These are phyloP conservation scores for Parus major DNA, from an alignment of 2,113 vertebrate species.

Conservation along the genomic window DNA sequence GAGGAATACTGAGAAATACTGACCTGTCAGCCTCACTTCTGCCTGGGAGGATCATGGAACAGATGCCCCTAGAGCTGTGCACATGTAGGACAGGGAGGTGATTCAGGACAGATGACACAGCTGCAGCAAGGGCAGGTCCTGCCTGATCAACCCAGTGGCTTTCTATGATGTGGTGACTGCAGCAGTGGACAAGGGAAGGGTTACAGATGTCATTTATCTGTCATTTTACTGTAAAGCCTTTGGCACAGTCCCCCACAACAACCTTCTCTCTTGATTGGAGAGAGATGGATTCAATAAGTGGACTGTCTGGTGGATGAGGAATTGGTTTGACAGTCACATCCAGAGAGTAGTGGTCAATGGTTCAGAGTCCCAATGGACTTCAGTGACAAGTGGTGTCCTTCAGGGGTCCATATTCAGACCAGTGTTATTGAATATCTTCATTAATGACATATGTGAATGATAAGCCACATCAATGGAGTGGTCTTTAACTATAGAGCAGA, in stretches of 20 bases:
- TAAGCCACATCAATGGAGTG: neutral
- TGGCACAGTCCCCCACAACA: neutral
- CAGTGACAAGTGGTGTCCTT: neutral
- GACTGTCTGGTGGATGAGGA: neutral
- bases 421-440: neutral
- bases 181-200: neutral
- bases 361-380: neutral
- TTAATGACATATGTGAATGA: neutral
- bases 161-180: neutral
- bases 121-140: neutral
- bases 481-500: neutral
- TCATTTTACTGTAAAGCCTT: neutral
- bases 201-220: neutral
- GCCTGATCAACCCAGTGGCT: neutral
- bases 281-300: neutral
- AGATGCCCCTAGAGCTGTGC: neutral
- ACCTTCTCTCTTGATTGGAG: neutral
- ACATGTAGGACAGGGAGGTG: neutral
- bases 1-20: neutral
- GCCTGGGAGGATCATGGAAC: neutral
- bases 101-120: neutral
- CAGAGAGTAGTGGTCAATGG: too few relatives aligned
- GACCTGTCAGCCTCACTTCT: fast-evolving
- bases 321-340: neutral
- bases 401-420: neutral